Evolutionary conservation across 1,140 invertebrate species (phyloP), one percentile per base, ranked within the genome.

Genomic region (Lasioglossum baleicum): DNA sequence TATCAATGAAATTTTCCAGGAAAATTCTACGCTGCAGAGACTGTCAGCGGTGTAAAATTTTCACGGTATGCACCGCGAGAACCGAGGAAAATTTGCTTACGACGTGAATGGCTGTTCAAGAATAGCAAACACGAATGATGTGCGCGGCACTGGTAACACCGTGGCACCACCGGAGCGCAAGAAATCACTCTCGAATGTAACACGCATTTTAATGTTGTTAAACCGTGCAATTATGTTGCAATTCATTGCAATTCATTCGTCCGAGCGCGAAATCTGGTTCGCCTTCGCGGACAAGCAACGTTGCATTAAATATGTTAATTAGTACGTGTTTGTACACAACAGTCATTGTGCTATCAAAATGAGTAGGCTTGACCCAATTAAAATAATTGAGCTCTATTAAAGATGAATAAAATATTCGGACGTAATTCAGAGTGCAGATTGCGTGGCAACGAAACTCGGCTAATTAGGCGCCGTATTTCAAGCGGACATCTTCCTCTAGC

Each of bases 171-270:
- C 42, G 42, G 65, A 3, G 22, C 8, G 20, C 75, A 53, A n/a
- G 48, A 44, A 78, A 78, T 56, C 13, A 63, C 72, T 72, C 71
- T 64, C 69, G 31, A 69, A 56, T 17, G 26, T 20, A 69, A 56
- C 26, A 26, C 48, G 26, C 67, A 20, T 69, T 68, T 69, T 69
- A 69, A 31, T 51, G 63, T 65, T 48, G 0, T 56, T 78, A 64
- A 72, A 72, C 0, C 15, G 20, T n/a, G 35, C 40, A 63, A 78
- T 73, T 72, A 64, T 65, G 61, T 73, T 56, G 76, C 69, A 73
- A 78, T 78, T 65, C 31, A 70, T 73, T 56, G 76, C 69, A 73
- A 78, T 78, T 65, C 31, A 70, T 31, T 56, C 69, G 76, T 8
- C 60, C 17, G 15, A 56, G n/a, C 20, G 48, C n/a, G 69, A 48